Base-by-base conservation (phyloP, 2,113 vertebrate genomes). In the Myrmecophaga tridactyla region DNA sequence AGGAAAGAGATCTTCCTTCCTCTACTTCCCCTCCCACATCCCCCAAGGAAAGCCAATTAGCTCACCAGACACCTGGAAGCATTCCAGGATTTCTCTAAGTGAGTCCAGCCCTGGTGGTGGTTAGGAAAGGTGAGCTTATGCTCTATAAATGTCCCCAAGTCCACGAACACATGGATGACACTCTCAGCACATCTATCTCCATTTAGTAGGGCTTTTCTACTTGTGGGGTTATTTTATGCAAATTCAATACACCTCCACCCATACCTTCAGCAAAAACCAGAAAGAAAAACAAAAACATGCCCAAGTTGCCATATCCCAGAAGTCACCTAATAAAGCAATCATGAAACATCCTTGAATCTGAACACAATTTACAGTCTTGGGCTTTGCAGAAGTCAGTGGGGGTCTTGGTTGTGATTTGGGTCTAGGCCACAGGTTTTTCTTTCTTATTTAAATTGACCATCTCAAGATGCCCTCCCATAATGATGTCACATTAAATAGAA, bases 391-490 rank as follows among this genome's bases (percentile, higher is more conserved):
- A 11, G 46, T 9, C 7, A 48, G 46, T 43, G 51, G 48, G 83
- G 95, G 53, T 7, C 5, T 87, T 90, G 31, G 7, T 27, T 96
- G 70, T 77, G 91, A 70, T 94, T 97, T 90, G 92, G 34, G 87
- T 82, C 27, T 60, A 80, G 36, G 39, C 39, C 95, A 77, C 51
- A 95, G 67, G 77, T 90, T 94, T 96, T 97, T 89, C 83, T 94
- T 94, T 89, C 62, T 89, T 90, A 94, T 96, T 95, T 94, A 96
- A 97, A 97, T 75, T 94, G 92, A 96, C 81, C 85, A 94, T 96
- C 90, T 94, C 67, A 60, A 85, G 53, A 89, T 93, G 86, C 72
- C 72, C 94, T 96, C 76, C 67, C 73, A 88, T 91, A 77, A 93
- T 90, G 56, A 93, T 36, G 87, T 93, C 96, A 90, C 88, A 78